A percentile compares a stretch with the other conserved stretches of the same genome.
These are phyloP conservation scores for Hippocampus zosterae DNA, from an alignment of 2,113 vertebrate species.

Conservation along the genomic window DNA sequence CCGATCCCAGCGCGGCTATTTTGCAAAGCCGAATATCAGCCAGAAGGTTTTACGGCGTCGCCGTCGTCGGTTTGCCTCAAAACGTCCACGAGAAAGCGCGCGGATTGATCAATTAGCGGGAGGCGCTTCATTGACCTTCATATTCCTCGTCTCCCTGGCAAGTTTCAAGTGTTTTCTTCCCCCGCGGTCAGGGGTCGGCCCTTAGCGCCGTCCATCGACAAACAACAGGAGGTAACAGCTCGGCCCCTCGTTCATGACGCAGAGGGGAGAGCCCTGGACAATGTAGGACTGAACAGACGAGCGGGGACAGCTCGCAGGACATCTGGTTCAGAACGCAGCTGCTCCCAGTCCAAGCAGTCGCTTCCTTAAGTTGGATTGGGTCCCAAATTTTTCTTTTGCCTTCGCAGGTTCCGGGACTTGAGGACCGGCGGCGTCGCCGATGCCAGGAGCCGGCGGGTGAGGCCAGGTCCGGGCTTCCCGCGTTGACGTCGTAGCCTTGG, in stretches of 20 bases:
- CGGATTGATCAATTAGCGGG: background rate
- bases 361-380: conserved; percentile 6
- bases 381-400: background rate
- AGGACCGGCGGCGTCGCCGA: conserved; percentile 35
- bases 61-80: background rate
- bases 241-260: conserved; percentile 52
- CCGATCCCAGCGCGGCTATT: no score
- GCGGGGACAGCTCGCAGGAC: conserved; percentile 45
- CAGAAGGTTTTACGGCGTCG: no score
- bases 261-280: conserved; percentile 51
- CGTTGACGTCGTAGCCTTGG: conserved; percentile 3
- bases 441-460: conserved; percentile 60
- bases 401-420: conserved; percentile 45
- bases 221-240: conserved; percentile 58
- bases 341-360: conserved; percentile 34
- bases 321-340: conserved; percentile 53
- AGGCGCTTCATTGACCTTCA: conserved; percentile 22
- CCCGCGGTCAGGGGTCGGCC: conserved; percentile 35
- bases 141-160: conserved; percentile 51
- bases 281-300: conserved; percentile 34
- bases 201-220: conserved; percentile 52
- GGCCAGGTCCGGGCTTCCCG: conserved; percentile 46
- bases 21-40: no score
- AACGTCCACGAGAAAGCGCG: background rate
- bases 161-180: conserved; percentile 57